Evolutionary conservation across 37 sponge, comb jelly and placozoan genomes (phyloP).

Genomic region (Bolinopsis microptera): DNA sequence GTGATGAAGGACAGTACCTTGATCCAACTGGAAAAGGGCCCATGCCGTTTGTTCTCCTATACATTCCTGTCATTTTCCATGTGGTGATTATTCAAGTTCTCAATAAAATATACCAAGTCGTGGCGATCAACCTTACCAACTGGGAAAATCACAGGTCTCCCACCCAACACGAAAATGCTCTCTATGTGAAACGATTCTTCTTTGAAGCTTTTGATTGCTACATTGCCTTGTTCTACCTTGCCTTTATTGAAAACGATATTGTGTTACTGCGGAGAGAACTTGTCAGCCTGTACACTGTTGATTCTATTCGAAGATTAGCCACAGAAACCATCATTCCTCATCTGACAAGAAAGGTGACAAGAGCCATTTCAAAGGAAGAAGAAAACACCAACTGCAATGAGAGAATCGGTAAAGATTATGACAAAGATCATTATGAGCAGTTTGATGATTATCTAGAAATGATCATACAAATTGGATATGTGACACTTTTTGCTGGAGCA

Average conservation of each 20-base stretch:
- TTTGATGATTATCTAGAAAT: conserved; percentile 91
- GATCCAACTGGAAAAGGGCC: conserved; percentile 37
- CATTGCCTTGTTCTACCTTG: conserved; percentile 84
- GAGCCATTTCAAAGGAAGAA: neutral
- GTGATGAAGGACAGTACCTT: conserved; percentile 9
- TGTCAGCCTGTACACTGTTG: conserved; percentile 74
- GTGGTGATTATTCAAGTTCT: conserved; percentile 16
- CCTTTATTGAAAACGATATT: conserved; percentile 80
- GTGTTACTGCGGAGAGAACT: conserved; percentile 72
- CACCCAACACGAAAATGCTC: conserved; percentile 67
- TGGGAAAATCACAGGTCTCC: conserved; percentile 47
- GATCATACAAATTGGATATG: conserved; percentile 90
- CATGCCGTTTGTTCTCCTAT: conserved; percentile 5
- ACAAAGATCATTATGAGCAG: conserved; percentile 73
- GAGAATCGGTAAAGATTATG: conserved; percentile 19
- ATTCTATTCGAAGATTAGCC: conserved; percentile 76
- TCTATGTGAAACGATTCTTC: conserved; percentile 79
- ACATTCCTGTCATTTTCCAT: conserved; percentile 12
- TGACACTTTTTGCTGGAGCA: conserved; percentile 88
- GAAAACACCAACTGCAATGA: neutral
- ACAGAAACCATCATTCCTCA: conserved; percentile 74
- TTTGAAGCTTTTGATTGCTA: conserved; percentile 82
- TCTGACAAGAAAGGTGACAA: conserved; percentile 42
- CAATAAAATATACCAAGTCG: conserved; percentile 25
- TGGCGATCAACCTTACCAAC: neutral